Percentiles rank a stretch among this genome's conserved stretches.
These are phyloP conservation scores for Thermophis baileyi DNA, from an alignment of 2,113 vertebrate species.

Conservation along the genomic window DNA sequence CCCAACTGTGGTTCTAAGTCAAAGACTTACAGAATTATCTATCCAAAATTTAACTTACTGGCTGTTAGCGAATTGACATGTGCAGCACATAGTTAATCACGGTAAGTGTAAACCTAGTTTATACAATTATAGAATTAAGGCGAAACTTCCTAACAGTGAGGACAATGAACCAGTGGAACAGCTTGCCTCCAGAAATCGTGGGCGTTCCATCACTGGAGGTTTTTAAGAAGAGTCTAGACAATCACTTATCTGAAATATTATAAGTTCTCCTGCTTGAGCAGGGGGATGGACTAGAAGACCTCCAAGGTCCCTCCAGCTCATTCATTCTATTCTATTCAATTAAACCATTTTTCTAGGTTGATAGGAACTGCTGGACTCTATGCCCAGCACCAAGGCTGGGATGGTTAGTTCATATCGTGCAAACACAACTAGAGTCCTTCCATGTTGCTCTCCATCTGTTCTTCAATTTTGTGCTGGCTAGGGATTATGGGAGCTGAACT, in stretches of 20 bases:
- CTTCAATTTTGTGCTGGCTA: not conserved
- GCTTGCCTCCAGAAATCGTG: too few species aligned
- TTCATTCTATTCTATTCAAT: too few species aligned
- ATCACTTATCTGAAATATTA: too few species aligned
- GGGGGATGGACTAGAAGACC: too few species aligned
- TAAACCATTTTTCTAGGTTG: not conserved
- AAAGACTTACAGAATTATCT: too few species aligned
- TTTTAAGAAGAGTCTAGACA: too few species aligned
- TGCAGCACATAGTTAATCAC: not conserved
- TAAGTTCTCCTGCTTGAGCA: too few species aligned
- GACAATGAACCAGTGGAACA: too few species aligned
- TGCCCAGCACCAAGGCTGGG: not conserved
- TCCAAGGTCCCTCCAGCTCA: too few species aligned
- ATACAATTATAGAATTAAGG: not conserved
- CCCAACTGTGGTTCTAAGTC: too few species aligned
- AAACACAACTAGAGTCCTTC: not conserved
- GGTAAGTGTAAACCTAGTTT: not conserved
- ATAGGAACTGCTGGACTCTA: not conserved
- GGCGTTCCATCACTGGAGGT: too few species aligned
- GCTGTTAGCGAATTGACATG: not conserved
- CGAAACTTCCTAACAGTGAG: too few species aligned
- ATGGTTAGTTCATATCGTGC: not conserved
- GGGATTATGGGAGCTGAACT: not conserved
- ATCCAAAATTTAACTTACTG: not conserved
- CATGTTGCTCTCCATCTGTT: not conserved